Evolutionary conservation across 2,797 vertebrate species (phyloP), one percentile per base, ranked within the genome.

Genomic region (Poecilia gillii): DNA sequence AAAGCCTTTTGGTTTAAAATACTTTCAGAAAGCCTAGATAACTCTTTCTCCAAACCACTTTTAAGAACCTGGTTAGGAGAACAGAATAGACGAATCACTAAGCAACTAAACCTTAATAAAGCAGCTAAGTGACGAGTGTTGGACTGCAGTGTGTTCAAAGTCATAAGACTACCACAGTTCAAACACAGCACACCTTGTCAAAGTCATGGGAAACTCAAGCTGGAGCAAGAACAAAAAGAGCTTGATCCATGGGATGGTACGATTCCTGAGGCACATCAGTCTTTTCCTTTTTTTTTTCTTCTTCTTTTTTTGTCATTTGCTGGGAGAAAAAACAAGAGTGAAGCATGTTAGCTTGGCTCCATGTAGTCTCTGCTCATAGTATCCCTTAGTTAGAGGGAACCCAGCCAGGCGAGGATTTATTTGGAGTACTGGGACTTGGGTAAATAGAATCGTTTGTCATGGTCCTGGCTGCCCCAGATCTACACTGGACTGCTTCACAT

Each of bases 151-250:
- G 51, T 87, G 84, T 80, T 79, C 81, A 55, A 71, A 20, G 88
- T 93, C 93, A 93, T 88, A 86, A 95, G 92, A 93, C 91, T 93
- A 93, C 80, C 88, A 87, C 82, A 77, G 79, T 89, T 84, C 84
- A 86, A 90, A 91, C 90, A 90, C 85, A 70, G 87, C 91, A 91
- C 94, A 93, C 91, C 92, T 91, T 92, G 86, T 84, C 90, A 90
- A 91, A 95, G 91, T 93, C 92, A 94, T 95, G 95, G 93, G 94
- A 95, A 96, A 95, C 90, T 91, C 87, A 91, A 94, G 91, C 91
- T 91, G 84, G 82, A 88, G 82, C 16, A 78, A 89, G 91, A 94
- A 95, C 93, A 96, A 96, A 95, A 93, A 88, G 78, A 78, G 93
- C 89, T 92, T 94, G 94, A 95, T 94, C 93, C 92, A 94, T 92